Percentiles rank a stretch among this genome's conserved stretches.
Conservation (phyloP, 1,140 invertebrate species). For the Oedothorax gibbosus region DNA sequence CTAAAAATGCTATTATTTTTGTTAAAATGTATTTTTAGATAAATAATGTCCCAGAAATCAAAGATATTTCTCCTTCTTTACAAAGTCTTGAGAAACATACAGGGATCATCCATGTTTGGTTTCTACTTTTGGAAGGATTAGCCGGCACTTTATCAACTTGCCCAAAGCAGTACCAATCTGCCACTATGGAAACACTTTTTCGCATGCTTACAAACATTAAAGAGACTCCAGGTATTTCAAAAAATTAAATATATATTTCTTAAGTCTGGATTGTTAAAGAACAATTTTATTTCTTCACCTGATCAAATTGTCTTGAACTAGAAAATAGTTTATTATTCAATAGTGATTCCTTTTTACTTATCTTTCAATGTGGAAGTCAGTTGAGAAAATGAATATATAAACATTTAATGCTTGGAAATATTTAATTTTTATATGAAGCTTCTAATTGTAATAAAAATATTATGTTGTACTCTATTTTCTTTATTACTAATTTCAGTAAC, state of each 20-base stretch:
- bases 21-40: conserved; percentile 14
- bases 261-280: no score
- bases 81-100: conserved; percentile 80
- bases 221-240: conserved; percentile 73
- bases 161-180: conserved; percentile 85
- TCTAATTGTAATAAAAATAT: no score
- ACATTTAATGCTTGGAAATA: no score
- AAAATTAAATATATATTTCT: neutral
- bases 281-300: no score
- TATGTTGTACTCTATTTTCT: no score
- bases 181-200: conserved; percentile 87
- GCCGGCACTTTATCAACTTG: conserved; percentile 82
- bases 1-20: neutral
- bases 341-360: no score
- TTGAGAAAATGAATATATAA: no score
- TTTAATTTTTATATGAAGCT: no score
- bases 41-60: conserved; percentile 36
- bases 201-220: conserved; percentile 82
- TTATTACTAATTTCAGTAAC: no score
- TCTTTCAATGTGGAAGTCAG: no score
- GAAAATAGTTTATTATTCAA: no score
- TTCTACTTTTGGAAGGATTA: conserved; percentile 88
- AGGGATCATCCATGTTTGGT: conserved; percentile 91
- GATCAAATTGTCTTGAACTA: no score
- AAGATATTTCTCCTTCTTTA: conserved; percentile 60